These are phyloP conservation scores for Mustela lutreola DNA, from an alignment of 2,113 vertebrate species.

Conservation along the genomic window DNA sequence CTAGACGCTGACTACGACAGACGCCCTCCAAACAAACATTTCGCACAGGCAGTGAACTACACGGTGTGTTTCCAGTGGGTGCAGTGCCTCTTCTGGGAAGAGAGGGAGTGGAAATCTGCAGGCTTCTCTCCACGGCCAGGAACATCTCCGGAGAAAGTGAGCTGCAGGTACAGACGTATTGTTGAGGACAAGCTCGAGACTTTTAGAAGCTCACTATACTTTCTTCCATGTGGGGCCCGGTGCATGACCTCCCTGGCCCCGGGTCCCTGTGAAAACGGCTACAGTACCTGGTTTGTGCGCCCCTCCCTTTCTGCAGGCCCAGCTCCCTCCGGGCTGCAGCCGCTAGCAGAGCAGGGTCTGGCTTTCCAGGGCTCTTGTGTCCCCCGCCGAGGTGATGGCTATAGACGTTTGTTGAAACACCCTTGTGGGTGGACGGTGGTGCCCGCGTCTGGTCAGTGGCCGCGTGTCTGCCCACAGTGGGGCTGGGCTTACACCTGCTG, in stretches of 20 bases:
- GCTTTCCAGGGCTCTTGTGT: not conserved
- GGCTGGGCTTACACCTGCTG: not conserved
- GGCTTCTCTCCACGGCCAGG: slow-evolving; percentile 81
- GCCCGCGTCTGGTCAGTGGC: not conserved
- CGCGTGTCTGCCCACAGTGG: rapidly evolving
- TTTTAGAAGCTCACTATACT: too few relatives aligned
- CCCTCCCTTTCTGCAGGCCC: rapidly evolving
- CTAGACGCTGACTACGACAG: slow-evolving; percentile 88
- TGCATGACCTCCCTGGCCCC: not conserved
- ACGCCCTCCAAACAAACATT: slow-evolving; percentile 74
- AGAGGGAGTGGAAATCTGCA: slow-evolving; percentile 84
- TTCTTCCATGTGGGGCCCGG: rapidly evolving
- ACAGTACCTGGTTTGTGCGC: rapidly evolving
- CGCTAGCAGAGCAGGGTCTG: not conserved
- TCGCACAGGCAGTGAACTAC: slow-evolving; percentile 87
- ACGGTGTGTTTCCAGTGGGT: slow-evolving; percentile 84
- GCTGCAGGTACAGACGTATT: slow-evolving; percentile 88
- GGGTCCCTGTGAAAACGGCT: not conserved
- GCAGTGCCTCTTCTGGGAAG: slow-evolving; percentile 89
- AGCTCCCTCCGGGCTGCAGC: not conserved
- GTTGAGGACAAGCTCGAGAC: rapidly evolving
- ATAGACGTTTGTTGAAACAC: not conserved
- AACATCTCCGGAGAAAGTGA: slow-evolving; percentile 78
- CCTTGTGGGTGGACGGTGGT: rapidly evolving
- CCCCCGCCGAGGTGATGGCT: rapidly evolving